Percentiles rank a stretch among this genome's conserved stretches.
Evolutionary conservation across 2,113 vertebrate species (phyloP).

Genomic region (Spizaetus ornatus): DNA sequence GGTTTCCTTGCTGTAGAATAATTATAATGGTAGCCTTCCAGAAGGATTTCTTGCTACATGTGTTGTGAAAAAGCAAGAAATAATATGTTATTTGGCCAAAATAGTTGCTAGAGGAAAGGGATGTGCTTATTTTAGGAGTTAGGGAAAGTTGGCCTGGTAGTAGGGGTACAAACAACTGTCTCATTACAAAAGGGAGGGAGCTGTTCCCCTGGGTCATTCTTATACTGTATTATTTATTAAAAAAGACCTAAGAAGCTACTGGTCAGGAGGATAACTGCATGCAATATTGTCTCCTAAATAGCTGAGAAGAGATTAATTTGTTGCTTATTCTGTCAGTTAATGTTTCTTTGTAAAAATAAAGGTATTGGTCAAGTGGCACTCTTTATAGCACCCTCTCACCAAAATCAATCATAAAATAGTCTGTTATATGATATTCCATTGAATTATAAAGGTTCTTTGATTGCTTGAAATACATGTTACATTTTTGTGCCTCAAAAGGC

Average conservation of each 20-base stretch:
- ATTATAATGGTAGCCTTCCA: background rate
- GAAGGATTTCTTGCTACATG: background rate
- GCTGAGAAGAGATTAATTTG: background rate
- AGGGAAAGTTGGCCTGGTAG: background rate
- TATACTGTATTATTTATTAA: background rate
- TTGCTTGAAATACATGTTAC: background rate
- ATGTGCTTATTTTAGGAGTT: background rate
- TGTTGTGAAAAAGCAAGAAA: background rate
- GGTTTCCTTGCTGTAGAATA: background rate
- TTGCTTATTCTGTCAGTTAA: background rate
- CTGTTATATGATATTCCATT: background rate
- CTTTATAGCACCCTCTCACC: background rate
- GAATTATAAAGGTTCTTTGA: background rate
- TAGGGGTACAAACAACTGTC: background rate
- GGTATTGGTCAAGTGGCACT: background rate
- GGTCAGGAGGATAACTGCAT: background rate
- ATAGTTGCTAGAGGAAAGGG: background rate
- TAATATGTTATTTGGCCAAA: background rate
- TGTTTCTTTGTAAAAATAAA: background rate
- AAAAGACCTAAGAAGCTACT: background rate
- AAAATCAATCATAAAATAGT: background rate
- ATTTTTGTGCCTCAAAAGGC: background rate
- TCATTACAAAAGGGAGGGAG: background rate
- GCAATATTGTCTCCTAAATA: background rate
- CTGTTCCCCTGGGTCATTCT: background rate